Percentiles rank a stretch among this genome's conserved stretches.
phyloP scores from a whole-genome alignment of 2,888 invertebrate genomes.

The Clistopyga incitator region DNA sequence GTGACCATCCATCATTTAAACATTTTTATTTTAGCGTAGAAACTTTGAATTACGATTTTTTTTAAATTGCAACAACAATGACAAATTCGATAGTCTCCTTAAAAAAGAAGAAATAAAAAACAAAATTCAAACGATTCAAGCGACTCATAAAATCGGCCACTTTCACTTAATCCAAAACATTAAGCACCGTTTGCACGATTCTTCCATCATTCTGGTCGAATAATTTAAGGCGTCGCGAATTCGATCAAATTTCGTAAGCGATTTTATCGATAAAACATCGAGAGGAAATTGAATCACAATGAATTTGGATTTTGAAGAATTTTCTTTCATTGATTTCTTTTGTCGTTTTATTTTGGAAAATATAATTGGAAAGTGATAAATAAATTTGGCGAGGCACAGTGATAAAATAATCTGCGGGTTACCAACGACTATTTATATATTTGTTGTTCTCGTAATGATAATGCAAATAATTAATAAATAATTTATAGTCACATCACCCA shows the following conservation, averaged over 20 bases:
- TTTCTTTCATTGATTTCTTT: background rate
- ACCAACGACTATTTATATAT: slow-evolving; percentile 59
- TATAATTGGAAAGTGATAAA: background rate
- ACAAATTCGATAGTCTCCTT: background rate
- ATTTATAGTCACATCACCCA: background rate
- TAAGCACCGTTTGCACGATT: slow-evolving; percentile 37
- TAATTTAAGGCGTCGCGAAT: slow-evolving; percentile 66
- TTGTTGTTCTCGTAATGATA: slow-evolving; percentile 41
- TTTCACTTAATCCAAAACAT: slow-evolving; percentile 51
- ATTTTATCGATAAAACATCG: slow-evolving; percentile 22
- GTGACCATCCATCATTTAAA: background rate
- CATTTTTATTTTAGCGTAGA: background rate
- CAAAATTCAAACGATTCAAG: slow-evolving; percentile 42
- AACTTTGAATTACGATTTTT: no score
- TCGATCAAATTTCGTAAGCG: slow-evolving; percentile 61
- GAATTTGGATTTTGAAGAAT: no score
- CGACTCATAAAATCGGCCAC: slow-evolving; percentile 45
- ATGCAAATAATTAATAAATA: slow-evolving; percentile 1
- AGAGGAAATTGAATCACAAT: background rate
- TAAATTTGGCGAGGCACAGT: background rate
- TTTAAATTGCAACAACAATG: background rate
- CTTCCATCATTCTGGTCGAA: slow-evolving; percentile 57
- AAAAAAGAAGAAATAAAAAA: slow-evolving; percentile 18
- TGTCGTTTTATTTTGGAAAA: background rate
- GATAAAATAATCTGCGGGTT: slow-evolving; percentile 37